Evolutionary conservation across 2,888 invertebrate species (phyloP).

Genomic region (Melipona bicolor): DNA sequence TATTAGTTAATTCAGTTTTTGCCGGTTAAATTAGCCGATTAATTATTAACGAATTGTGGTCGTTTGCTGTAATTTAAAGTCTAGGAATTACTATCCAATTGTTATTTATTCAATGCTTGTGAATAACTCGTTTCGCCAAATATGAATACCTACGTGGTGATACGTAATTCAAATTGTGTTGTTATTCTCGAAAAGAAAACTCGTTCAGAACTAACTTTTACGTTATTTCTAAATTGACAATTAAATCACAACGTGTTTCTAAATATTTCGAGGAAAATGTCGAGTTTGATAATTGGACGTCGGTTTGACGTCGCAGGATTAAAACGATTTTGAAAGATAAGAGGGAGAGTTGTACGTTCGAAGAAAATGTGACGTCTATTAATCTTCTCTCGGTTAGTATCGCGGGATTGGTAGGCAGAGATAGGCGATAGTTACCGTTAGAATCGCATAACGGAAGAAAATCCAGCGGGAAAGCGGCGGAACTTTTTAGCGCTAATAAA

Average conservation of each 20-base stretch:
- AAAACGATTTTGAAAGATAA: not conserved
- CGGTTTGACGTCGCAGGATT: not conserved
- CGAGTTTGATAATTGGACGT: too few species aligned
- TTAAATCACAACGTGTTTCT: not conserved
- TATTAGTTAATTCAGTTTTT: too few species aligned
- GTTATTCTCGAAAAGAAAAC: not conserved
- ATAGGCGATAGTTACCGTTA: conserved; percentile 21
- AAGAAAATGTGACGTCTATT: not conserved
- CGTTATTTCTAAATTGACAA: not conserved
- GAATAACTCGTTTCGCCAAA: too few species aligned
- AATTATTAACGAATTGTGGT: too few species aligned
- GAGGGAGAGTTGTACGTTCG: not conserved
- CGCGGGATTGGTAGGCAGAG: conserved; percentile 2
- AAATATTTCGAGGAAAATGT: too few species aligned
- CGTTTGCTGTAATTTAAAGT: too few species aligned
- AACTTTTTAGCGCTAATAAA: conserved; percentile 33
- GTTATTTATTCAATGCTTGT: too few species aligned
- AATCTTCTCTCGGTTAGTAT: not conserved
- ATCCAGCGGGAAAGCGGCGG: conserved; percentile 7
- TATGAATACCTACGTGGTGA: too few species aligned
- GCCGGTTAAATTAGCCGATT: too few species aligned
- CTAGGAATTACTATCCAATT: too few species aligned
- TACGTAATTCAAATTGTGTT: too few species aligned
- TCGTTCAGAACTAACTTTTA: not conserved
- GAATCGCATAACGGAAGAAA: conserved; percentile 21